A percentile compares a stretch with the other conserved stretches of the same genome.
Conservation (phyloP, 2,113 vertebrate genomes). For the Bufo gargarizans region DNA sequence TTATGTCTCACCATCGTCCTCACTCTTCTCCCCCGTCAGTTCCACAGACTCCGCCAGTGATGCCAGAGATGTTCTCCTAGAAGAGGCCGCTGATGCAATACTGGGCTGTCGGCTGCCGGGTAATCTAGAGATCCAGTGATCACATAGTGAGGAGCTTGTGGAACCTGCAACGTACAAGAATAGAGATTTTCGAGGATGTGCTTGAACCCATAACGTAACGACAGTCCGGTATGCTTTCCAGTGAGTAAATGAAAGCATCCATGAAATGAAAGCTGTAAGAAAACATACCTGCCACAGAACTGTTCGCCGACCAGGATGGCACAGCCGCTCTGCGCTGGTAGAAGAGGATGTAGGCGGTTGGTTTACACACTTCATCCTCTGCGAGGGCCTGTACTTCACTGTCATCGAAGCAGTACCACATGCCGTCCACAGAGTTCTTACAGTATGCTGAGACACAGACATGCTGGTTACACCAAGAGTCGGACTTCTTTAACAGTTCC, state of each 20-base stretch:
- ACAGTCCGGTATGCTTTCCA: too few relatives aligned
- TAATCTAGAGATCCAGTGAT: slow-evolving; percentile 96
- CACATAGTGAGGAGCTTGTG: slow-evolving; percentile 95
- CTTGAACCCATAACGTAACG: neutral
- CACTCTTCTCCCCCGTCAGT: slow-evolving; percentile 85
- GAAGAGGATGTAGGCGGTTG: slow-evolving; percentile 94
- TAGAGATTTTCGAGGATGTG: neutral
- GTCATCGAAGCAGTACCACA: slow-evolving; percentile 99
- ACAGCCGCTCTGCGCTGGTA: slow-evolving; percentile 94
- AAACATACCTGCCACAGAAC: slow-evolving; percentile 89
- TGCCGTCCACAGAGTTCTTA: slow-evolving; percentile 96
- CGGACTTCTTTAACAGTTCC: neutral
- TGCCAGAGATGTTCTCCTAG: slow-evolving; percentile 90
- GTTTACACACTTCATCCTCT: slow-evolving; percentile 93
- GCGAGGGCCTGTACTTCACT: slow-evolving; percentile 89
- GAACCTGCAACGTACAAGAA: slow-evolving; percentile 77
- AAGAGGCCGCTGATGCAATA: slow-evolving; percentile 90
- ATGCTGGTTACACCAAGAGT: neutral
- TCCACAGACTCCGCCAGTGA: slow-evolving; percentile 93
- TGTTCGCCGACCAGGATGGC: slow-evolving; percentile 96
- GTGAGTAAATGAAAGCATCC: too few relatives aligned
- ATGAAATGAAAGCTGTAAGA: too few relatives aligned
- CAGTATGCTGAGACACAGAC: slow-evolving; percentile 82
- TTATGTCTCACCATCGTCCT: slow-evolving; percentile 87
- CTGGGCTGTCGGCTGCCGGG: slow-evolving; percentile 93